Evolutionary conservation across 2,113 vertebrate genomes (phyloP).

Genomic region (Cochlearius cochlearius): DNA sequence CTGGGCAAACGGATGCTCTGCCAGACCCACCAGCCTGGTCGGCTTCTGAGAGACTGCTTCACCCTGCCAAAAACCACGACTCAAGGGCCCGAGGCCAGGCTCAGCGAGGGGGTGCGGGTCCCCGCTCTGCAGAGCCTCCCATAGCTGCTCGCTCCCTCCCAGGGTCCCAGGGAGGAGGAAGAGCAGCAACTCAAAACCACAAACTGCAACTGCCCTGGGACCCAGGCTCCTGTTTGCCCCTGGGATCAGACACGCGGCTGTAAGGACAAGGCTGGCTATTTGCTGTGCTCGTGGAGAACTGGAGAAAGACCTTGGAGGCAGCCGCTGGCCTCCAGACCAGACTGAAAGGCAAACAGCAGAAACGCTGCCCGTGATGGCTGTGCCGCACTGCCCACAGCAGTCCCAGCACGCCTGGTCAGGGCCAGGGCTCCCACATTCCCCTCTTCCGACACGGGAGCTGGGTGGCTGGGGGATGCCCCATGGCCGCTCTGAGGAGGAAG

Average conservation of each 20-base stretch:
- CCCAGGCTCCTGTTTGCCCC: neutral
- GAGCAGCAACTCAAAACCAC: neutral
- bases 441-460: fast-evolving
- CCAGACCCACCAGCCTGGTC: neutral
- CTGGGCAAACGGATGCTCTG: neutral
- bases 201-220: neutral
- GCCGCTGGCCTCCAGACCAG: neutral
- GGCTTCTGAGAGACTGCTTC: neutral
- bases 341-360: neutral
- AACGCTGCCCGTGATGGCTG: neutral
- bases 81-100: neutral
- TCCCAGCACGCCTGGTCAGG: neutral
- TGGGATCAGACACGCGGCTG: fast-evolving
- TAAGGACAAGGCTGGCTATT: neutral
- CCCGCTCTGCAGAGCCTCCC: neutral
- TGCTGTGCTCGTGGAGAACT: neutral
- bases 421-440: fast-evolving
- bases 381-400: neutral
- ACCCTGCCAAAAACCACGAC: neutral
- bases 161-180: neutral
- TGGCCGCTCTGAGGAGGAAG: fast-evolving
- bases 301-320: neutral
- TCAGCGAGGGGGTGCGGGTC: fast-evolving
- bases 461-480: fast-evolving
- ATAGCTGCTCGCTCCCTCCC: neutral